Base-by-base conservation (phyloP, 2,888 invertebrate species). In the Acanthococcus lagerstroemiae region DNA sequence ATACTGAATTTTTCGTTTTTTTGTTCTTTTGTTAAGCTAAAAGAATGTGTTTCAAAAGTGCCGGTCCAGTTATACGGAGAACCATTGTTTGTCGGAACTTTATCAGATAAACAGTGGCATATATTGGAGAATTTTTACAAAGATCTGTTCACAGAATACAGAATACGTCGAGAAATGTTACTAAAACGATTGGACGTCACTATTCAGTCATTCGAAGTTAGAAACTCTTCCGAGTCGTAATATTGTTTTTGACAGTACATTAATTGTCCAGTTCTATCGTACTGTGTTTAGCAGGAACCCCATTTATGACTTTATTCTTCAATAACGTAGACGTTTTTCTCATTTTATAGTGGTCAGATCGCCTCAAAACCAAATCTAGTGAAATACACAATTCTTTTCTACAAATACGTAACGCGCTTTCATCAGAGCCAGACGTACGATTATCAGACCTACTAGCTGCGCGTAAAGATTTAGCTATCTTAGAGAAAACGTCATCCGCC, bases 151-250 rank as follows among this genome's bases (percentile, higher is more conserved):
- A 81, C 84, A 15, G 96, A 97, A 73, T 97, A 94, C 74, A 81
- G 83, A 71, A 79, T 89, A 68, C 79, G 96, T 56, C 79, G 93
- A 66, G 88, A 93, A 74, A 90, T 93, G 79, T 80, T 97, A 69
- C 78, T 96, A 5, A 93, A 93, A 58, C 81, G 97, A 56, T 78
- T 97, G 37, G 96, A 97, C 76, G 95, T 95, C 68, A 99, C 97
- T 0, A 85, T 97, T 72, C 92, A 95, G 76, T 96, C 96, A 63
- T 99, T 97, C 77, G 86, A 93, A 83, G 92, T 88, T 74, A 71
- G 61, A 61, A 27, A 56, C 9, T 56, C 12, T 7, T 26, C n/a
- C n/a, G n/a, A n/a, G n/a, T n/a, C n/a, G n/a, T n/a, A n/a, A n/a
- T n/a, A 7, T 52, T 52, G 55, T 12, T 48, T 30, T 55, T 44